A percentile compares a stretch with the other conserved stretches of the same genome.
These are phyloP conservation scores for Tipula unca DNA, from an alignment of 2,888 invertebrate genomes.

Conservation along the genomic window DNA sequence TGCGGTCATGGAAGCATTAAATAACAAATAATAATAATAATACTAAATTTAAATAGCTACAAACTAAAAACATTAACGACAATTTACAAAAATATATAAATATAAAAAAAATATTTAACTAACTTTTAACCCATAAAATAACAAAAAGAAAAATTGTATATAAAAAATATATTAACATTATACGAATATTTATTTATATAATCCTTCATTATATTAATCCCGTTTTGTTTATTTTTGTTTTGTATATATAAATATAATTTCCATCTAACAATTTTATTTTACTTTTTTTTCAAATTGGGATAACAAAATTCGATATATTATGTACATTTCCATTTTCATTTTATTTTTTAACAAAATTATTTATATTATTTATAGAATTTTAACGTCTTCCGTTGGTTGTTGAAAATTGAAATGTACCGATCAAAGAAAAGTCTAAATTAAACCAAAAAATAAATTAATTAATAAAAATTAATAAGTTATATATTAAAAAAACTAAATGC, in stretches of 20 bases:
- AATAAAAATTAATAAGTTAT: not conserved
- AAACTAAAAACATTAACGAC: conserved; percentile 1
- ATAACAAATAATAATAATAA: conserved; percentile 14
- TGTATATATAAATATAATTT: not conserved
- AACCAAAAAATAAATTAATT: not conserved
- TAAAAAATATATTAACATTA: not conserved
- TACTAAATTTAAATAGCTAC: conserved; percentile 1
- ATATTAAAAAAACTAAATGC: not conserved
- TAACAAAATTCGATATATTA: not conserved
- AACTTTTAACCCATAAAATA: not conserved
- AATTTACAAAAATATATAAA: not conserved
- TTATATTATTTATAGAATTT: not conserved
- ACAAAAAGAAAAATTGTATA: not conserved
- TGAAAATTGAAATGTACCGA: not conserved
- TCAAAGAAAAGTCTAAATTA: not conserved
- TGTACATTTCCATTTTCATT: not conserved
- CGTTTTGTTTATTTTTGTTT: not conserved
- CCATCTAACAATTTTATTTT: not conserved
- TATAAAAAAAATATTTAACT: not conserved
- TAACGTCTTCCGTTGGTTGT: not conserved
- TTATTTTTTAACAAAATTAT: not conserved
- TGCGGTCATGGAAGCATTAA: conserved; percentile 17
- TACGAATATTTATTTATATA: not conserved
- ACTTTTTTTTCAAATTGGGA: not conserved
- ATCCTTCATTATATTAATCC: not conserved